Percentiles rank a stretch among this genome's conserved stretches.
Conservation (phyloP, 2,888 invertebrate genomes). For the Mimas tiliae region DNA sequence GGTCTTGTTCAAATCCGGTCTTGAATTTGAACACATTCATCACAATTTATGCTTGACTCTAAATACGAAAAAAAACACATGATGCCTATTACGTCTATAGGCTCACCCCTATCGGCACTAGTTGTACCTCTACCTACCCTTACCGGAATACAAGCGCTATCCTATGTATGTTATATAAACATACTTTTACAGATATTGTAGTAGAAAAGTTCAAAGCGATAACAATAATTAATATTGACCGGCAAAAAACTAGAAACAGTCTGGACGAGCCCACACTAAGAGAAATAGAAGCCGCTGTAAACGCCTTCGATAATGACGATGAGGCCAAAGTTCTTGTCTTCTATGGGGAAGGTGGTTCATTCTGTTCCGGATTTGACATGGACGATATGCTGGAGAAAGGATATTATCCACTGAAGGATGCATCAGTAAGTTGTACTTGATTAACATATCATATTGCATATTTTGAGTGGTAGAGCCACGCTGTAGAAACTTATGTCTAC, state of each 20-base stretch:
- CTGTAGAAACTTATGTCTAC: too few species aligned
- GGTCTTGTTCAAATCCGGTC: too few species aligned
- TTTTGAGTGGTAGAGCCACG: too few species aligned
- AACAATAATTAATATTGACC: constrained; percentile 94
- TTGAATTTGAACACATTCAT: too few species aligned
- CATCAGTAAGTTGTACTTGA: constrained; percentile 65
- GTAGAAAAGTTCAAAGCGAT: constrained; percentile 87
- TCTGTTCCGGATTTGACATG: constrained; percentile 96
- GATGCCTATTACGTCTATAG: too few species aligned
- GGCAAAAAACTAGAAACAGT: constrained; percentile 93
- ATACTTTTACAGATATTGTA: constrained; percentile 62
- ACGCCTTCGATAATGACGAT: constrained; percentile 91
- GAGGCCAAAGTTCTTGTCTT: constrained; percentile 90
- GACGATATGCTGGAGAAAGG: constrained; percentile 86
- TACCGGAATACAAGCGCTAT: too few species aligned
- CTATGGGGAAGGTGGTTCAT: constrained; percentile 96
- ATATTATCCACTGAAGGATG: constrained; percentile 68
- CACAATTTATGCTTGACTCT: too few species aligned
- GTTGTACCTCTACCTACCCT: too few species aligned
- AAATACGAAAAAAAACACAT: too few species aligned
- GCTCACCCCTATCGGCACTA: too few species aligned
- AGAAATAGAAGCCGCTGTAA: constrained; percentile 89
- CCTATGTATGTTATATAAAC: too few species aligned
- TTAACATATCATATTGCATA: not conserved
- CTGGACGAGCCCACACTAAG: constrained; percentile 89